A percentile compares a stretch with the other conserved stretches of the same genome.
These are phyloP conservation scores for Charina bottae DNA, from an alignment of 2,113 vertebrate species.

Conservation along the genomic window DNA sequence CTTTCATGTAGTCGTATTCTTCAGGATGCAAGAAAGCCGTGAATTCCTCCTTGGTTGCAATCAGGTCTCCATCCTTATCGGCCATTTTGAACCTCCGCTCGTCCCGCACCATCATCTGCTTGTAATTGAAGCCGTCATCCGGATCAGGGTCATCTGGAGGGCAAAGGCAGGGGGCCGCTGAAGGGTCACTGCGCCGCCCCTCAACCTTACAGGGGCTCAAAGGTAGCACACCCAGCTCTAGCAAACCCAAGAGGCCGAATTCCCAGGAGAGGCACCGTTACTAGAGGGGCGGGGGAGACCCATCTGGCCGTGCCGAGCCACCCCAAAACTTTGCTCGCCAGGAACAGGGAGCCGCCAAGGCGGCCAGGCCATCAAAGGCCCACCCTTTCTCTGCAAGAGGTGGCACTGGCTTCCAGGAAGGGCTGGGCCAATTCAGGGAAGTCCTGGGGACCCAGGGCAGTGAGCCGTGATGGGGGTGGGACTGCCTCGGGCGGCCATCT, in stretches of 20 bases:
- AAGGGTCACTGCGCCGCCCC: neutral
- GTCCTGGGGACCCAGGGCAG: too few species aligned
- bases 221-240: rapidly evolving
- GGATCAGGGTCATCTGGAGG: slow-evolving; percentile 86
- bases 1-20: slow-evolving; percentile 92
- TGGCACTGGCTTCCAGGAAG: too few species aligned
- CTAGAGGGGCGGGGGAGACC: neutral
- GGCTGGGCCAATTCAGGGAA: too few species aligned
- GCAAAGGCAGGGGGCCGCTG: neutral
- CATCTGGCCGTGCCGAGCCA: too few species aligned
- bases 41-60: slow-evolving; percentile 87
- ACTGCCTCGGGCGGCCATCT: too few species aligned
- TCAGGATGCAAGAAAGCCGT: slow-evolving; percentile 92
- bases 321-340: too few species aligned
- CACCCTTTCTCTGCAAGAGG: too few species aligned
- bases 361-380: too few species aligned
- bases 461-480: too few species aligned
- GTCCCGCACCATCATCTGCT: slow-evolving; percentile 88
- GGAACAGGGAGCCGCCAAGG: too few species aligned
- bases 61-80: slow-evolving; percentile 82
- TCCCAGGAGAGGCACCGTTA: neutral
- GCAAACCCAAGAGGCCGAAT: rapidly evolving
- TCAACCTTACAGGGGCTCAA: rapidly evolving
- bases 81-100: slow-evolving; percentile 89
- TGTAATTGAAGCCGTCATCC: slow-evolving; percentile 88